These are phyloP conservation scores for Solea solea DNA, from an alignment of 2,113 vertebrate species.

Conservation along the genomic window DNA sequence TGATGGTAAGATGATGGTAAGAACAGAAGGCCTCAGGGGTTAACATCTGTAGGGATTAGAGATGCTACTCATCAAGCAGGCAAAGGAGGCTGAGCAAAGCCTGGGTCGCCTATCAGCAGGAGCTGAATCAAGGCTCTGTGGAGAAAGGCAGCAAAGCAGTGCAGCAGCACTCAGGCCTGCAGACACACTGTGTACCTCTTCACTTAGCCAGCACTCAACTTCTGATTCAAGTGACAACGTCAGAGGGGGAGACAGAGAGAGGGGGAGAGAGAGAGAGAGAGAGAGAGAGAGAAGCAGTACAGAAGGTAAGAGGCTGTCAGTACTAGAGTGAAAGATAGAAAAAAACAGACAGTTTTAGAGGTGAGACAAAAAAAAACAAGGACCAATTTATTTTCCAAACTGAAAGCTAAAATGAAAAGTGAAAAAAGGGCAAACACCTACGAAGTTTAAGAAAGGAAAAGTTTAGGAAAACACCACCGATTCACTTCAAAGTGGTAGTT, in stretches of 20 bases:
- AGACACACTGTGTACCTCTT: conserved; percentile 67
- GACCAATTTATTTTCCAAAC: conserved; percentile 69
- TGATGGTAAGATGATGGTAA: conserved; percentile 1
- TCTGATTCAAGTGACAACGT: conserved; percentile 74
- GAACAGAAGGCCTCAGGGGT: conserved; percentile 31
- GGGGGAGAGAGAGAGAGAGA: conserved; percentile 18
- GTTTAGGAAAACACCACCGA: conserved; percentile 10
- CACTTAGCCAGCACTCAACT: conserved; percentile 71
- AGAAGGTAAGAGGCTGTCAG: conserved; percentile 68
- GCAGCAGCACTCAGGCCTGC: conserved; percentile 66
- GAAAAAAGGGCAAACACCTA: conserved; percentile 40
- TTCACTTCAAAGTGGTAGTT: conserved; percentile 8
- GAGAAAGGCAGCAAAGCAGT: conserved; percentile 55
- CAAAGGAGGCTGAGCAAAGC: conserved; percentile 28
- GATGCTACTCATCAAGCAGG: conserved; percentile 47
- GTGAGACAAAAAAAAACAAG: conserved; percentile 52
- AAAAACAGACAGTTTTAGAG: conserved; percentile 69
- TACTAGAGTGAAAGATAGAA: conserved; percentile 54
- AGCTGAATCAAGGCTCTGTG: conserved; percentile 67
- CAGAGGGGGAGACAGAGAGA: conserved; percentile 41
- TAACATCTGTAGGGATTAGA: conserved; percentile 46
- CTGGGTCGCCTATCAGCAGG: conserved; percentile 55
- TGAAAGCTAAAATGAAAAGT: conserved; percentile 57
- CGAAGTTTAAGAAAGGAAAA: conserved; percentile 27
- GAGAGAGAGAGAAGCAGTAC: conserved; percentile 41